These are phyloP conservation scores for Shinisaurus crocodilurus DNA, from an alignment of 2,113 vertebrate genomes.

Conservation along the genomic window DNA sequence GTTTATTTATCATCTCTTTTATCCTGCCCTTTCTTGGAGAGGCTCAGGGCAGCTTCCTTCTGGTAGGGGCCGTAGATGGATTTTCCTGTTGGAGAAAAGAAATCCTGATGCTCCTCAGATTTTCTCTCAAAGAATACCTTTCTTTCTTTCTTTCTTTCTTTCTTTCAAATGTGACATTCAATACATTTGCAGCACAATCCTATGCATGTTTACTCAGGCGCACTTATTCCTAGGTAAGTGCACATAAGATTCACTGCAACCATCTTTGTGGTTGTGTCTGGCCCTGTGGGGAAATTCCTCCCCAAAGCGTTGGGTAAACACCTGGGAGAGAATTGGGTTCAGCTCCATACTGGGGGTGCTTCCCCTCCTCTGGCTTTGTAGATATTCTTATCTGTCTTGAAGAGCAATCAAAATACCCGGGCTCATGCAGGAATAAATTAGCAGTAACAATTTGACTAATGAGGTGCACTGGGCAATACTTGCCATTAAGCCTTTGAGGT, in stretches of 20 bases:
- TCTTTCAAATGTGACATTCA: too few relatives aligned
- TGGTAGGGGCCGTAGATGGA: conserved; percentile 60
- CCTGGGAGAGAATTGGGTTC: background rate
- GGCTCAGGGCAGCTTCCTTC: background rate
- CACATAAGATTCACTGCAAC: background rate
- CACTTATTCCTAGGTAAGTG: background rate
- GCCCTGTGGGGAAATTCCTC: background rate
- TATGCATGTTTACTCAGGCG: background rate
- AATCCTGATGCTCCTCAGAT: conserved; percentile 52
- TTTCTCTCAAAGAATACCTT: conserved; percentile 26
- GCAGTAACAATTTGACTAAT: background rate
- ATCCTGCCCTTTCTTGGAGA: background rate
- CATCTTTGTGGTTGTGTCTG: background rate
- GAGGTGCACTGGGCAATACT: background rate
- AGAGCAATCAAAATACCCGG: background rate
- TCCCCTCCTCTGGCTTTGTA: background rate
- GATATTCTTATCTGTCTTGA: too few relatives aligned
- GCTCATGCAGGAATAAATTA: conserved; percentile 14
- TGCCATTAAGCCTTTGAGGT: conserved; percentile 6
- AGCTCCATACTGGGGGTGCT: background rate
- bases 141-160: background rate
- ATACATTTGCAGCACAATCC: background rate
- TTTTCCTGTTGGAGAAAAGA: conserved; percentile 54
- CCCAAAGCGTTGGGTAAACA: background rate
- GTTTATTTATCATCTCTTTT: background rate